A percentile compares a stretch with the other conserved stretches of the same genome.
Conservation (phyloP, 2,113 vertebrate genomes). For the Cairina moschata region DNA sequence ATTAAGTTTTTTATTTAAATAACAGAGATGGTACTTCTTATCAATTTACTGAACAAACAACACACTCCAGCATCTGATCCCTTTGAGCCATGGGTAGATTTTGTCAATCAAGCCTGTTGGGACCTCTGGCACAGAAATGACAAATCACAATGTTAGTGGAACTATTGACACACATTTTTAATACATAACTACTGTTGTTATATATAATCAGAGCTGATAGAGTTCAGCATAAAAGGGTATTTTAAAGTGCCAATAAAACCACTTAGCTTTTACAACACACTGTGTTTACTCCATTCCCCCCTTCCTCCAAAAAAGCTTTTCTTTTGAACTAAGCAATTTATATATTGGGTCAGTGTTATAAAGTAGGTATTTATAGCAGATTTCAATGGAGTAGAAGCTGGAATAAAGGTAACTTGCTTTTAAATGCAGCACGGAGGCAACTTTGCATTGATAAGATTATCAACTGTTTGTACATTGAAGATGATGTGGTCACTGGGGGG, state of each 20-base stretch:
- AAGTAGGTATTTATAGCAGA: slow-evolving; percentile 67
- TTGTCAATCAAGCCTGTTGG: background rate
- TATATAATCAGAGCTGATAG: slow-evolving; percentile 57
- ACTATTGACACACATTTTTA: slow-evolving; percentile 66
- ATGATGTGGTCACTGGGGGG: slow-evolving; percentile 25
- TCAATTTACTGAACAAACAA: background rate
- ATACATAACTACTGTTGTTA: slow-evolving; percentile 59
- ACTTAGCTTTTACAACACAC: slow-evolving; percentile 67
- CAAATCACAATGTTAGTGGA: background rate
- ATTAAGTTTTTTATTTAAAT: background rate
- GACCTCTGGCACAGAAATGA: slow-evolving; percentile 30
- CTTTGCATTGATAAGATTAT: slow-evolving; percentile 65
- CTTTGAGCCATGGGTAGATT: background rate
- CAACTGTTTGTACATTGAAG: slow-evolving; percentile 41
- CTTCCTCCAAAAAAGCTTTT: slow-evolving; percentile 40
- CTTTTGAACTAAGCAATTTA: slow-evolving; percentile 70
- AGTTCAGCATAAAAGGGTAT: slow-evolving; percentile 62
- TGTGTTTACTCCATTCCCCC: background rate
- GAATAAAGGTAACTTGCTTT: slow-evolving; percentile 59
- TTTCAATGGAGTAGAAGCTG: slow-evolving; percentile 34
- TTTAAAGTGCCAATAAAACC: slow-evolving; percentile 72
- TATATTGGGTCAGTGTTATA: slow-evolving; percentile 51
- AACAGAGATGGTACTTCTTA: background rate
- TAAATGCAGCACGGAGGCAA: slow-evolving; percentile 54
- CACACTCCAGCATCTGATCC: background rate